Evolutionary conservation across 1,140 invertebrate genomes (phyloP), one percentile per base, ranked within the genome.

Genomic region (Cydia amplana): DNA sequence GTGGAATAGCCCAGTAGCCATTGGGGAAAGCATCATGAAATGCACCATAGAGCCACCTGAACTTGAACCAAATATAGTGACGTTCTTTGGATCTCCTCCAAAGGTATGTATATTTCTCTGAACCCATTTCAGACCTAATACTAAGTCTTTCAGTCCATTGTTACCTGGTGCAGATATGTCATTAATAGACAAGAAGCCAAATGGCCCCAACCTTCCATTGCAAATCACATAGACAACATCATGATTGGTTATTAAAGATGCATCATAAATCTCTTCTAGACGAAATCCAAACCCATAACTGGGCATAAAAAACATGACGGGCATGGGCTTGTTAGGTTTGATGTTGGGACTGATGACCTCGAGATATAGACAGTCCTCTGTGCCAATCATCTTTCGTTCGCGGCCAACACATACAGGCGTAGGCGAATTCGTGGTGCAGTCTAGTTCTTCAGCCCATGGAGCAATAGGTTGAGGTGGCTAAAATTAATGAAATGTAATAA

Each of bases 101-200:
- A 96, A 95, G 25, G 76, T 60, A 43, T 72, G 77, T 60, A 95
- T 95, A 81, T 95, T 95, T 73, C 91, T 91, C 83, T 94, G 91
- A 14, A 95, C 87, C 94, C 95, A 96, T 87, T 94, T 92, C 65
- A 96, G 79, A 3, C 94, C 94, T 77, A 94, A 79, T 3, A 94
- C 85, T 84, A 95, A 93, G 83, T 96, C 95, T 88, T 94, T 95
- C 72, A 95, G 78, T 7, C 95, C 95, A 86, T 91, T 93, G 86
- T 96, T 96, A 46, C 95, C 95, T 12, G 93, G 90, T 10, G 93
- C 92, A 43, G 79, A 81, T 40, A 88, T 85, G 18, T 91, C 88
- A 79, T 89, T 87, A 3, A 86, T 84, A 18, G 91, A 90, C 23
- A 93, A 79, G 80, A 93, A 91, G 49, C 91, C 91, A 72, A 91